phyloP scores from a whole-genome alignment of 2,797 vertebrate species.

The Megaceryle alcyon region DNA sequence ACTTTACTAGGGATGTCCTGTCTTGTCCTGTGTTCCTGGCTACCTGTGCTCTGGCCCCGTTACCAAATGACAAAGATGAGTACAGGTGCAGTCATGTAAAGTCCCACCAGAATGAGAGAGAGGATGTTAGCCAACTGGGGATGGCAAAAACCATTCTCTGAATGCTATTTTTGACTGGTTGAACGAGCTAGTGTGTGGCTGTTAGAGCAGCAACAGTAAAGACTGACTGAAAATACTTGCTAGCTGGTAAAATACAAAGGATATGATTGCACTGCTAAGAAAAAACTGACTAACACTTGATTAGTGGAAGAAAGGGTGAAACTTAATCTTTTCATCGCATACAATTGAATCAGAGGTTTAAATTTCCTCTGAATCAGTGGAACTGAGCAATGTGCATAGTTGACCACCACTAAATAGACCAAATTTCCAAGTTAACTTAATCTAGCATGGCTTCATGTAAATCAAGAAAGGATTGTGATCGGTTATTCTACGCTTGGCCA shows the following conservation, averaged over 20 bases:
- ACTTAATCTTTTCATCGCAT: background rate
- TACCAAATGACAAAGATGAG: background rate
- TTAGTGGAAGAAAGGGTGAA: background rate
- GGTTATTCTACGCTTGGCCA: background rate
- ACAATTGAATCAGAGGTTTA: background rate
- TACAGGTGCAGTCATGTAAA: background rate
- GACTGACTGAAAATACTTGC: background rate
- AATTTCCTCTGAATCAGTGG: background rate
- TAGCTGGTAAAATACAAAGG: background rate
- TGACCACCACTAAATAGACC: background rate
- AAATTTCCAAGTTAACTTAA: background rate
- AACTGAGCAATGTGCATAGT: background rate
- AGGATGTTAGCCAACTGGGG: background rate
- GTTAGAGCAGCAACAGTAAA: background rate
- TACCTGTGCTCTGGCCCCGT: background rate
- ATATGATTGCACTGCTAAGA: background rate
- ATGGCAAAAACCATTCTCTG: background rate
- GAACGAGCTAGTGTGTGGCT: background rate
- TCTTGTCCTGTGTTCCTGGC: background rate
- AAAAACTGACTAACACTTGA: background rate
- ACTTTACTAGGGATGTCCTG: background rate
- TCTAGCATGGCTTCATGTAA: background rate
- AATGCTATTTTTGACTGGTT: background rate
- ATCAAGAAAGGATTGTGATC: background rate
- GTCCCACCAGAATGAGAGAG: background rate